Evolutionary conservation across 2,113 vertebrate species (phyloP).

Genomic region (Microtus oregoni): DNA sequence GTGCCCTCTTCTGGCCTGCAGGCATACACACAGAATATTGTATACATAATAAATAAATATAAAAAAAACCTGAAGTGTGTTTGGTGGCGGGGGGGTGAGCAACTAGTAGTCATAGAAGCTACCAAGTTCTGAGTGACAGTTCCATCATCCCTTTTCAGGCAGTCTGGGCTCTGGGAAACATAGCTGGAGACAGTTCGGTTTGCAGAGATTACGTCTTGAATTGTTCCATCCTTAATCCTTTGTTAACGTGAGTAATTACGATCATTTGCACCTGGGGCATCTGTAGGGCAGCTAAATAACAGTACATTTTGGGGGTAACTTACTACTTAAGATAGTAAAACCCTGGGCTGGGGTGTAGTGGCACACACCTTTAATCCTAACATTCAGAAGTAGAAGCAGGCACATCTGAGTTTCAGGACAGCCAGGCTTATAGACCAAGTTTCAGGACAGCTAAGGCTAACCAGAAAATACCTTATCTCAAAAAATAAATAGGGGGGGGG

Average conservation of each 20-base stretch:
- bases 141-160: conserved; percentile 89
- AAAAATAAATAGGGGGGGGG: background rate
- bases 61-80: background rate
- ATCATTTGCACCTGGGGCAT: conserved; percentile 26
- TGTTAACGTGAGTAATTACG: conserved; percentile 93
- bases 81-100: fast-evolving
- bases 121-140: conserved; percentile 37
- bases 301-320: background rate
- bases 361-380: background rate
- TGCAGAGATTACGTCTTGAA: conserved; percentile 98
- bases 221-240: conserved; percentile 97
- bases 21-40: too few species aligned
- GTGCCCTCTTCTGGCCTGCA: too few species aligned
- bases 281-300: background rate
- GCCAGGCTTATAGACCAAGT: background rate
- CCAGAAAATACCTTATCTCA: background rate
- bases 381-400: background rate
- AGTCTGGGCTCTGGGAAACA: conserved; percentile 99
- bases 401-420: background rate
- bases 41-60: too few species aligned
- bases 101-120: background rate
- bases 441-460: background rate
- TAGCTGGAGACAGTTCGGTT: conserved; percentile 97
- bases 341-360: background rate
- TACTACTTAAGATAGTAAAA: conserved; percentile 5